Percentiles rank a stretch among this genome's conserved stretches.
Conservation (phyloP, 2,797 vertebrate species). For the Chaetodon trifasciatus region DNA sequence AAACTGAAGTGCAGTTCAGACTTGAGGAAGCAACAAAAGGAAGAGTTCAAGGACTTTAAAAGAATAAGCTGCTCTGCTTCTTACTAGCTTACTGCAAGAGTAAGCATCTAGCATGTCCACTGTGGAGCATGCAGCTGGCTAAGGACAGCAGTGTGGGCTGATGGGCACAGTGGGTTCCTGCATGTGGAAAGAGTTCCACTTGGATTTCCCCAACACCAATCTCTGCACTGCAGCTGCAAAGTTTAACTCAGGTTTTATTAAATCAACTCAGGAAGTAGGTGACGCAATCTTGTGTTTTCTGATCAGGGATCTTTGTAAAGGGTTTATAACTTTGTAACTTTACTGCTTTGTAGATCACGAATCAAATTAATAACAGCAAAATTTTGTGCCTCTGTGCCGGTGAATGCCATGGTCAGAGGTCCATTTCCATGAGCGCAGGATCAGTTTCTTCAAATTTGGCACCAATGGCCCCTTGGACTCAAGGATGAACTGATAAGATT, state of each 20-base stretch:
- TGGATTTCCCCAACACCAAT: neutral
- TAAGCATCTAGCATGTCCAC: neutral
- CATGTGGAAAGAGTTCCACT: conserved; percentile 5
- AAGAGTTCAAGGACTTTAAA: neutral
- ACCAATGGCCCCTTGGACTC: too few species aligned
- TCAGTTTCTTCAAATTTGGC: too few species aligned
- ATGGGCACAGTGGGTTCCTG: neutral
- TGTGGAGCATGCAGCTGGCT: neutral
- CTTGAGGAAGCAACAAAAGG: too few species aligned
- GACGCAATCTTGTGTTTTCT: neutral
- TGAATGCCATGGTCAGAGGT: too few species aligned
- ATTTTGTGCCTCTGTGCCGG: too few species aligned
- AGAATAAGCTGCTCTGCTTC: neutral
- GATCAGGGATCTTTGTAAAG: neutral
- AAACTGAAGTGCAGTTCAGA: neutral
- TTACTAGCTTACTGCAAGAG: neutral
- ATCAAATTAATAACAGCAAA: too few species aligned
- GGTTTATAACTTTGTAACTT: neutral
- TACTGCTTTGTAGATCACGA: neutral
- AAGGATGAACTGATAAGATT: too few species aligned
- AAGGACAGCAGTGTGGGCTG: conserved; percentile 2
- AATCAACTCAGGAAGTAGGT: neutral
- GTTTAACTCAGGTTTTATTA: neutral
- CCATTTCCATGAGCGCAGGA: too few species aligned
- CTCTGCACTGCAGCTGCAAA: conserved; percentile 1